A percentile compares a stretch with the other conserved stretches of the same genome.
Conservation (phyloP, 35 echinoderm and acorn worm genomes). For the Anneissia japonica region DNA sequence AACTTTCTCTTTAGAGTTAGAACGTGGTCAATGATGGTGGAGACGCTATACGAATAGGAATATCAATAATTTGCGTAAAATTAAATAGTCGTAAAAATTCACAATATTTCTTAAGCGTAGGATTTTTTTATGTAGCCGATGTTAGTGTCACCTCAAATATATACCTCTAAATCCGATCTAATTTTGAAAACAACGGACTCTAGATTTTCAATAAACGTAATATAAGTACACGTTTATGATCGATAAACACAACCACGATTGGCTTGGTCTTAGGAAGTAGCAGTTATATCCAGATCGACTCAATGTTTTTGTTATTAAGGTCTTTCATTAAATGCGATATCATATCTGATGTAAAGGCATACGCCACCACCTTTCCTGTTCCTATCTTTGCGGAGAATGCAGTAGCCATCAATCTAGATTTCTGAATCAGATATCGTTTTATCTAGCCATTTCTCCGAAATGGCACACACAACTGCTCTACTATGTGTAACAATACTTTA, state of each 20-base stretch:
- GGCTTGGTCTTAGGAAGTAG: background rate
- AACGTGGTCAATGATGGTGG: too few relatives aligned
- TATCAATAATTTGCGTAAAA: too few relatives aligned
- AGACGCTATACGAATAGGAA: too few relatives aligned
- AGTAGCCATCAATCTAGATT: background rate
- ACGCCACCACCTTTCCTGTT: constrained; percentile 11
- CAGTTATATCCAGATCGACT: constrained; percentile 1
- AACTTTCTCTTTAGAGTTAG: too few relatives aligned
- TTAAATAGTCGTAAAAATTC: too few relatives aligned
- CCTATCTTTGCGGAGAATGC: background rate
- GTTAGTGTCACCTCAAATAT: too few relatives aligned
- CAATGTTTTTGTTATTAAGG: background rate
- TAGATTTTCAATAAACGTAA: background rate
- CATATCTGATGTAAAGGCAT: constrained; percentile 17
- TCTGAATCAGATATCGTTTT: background rate
- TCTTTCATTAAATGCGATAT: background rate
- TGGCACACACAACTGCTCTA: background rate
- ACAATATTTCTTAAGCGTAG: too few relatives aligned
- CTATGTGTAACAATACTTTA: too few relatives aligned
- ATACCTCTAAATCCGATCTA: too few relatives aligned
- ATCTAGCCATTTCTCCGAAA: constrained; percentile 13
- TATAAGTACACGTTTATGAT: background rate
- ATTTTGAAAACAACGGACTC: too few relatives aligned
- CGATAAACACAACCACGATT: constrained; percentile 4
- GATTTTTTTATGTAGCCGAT: too few relatives aligned